Percentiles rank a stretch among this genome's conserved stretches.
phyloP scores from a whole-genome alignment of 2,888 invertebrate species.

The Trileptium ribeirensis region DNA sequence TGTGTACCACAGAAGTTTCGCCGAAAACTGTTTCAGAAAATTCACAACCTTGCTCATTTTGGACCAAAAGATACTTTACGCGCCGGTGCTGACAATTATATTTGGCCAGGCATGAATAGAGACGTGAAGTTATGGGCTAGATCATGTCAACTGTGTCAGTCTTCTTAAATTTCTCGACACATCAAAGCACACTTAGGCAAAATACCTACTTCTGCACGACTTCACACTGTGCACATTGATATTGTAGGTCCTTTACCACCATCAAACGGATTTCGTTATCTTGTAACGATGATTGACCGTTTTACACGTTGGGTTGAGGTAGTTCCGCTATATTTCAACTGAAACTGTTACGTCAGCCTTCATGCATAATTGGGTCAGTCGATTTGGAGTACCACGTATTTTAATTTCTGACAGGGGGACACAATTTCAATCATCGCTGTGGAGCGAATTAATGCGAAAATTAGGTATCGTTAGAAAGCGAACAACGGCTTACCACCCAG shows the following conservation, averaged over 20 bases:
- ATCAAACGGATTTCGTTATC: neutral
- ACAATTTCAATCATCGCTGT: neutral
- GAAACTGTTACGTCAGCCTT: neutral
- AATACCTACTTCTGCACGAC: neutral
- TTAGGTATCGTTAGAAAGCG: neutral
- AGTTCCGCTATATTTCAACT: neutral
- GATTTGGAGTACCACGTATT: neutral
- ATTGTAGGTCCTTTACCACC: constrained; percentile 5
- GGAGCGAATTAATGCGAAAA: neutral
- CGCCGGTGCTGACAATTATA: too few species aligned
- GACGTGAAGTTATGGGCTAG: constrained; percentile 1
- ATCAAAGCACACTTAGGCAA: neutral
- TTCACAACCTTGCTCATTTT: too few species aligned
- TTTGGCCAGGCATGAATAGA: constrained; percentile 6
- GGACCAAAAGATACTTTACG: too few species aligned
- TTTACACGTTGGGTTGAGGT: constrained; percentile 2
- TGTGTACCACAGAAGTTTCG: too few species aligned
- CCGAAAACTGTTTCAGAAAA: too few species aligned
- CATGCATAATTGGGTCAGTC: neutral
- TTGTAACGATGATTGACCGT: neutral
- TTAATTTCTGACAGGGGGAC: neutral
- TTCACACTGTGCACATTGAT: constrained; percentile 8
- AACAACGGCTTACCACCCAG: too few species aligned
- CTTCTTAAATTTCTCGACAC: neutral
- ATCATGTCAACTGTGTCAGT: constrained; percentile 3